phyloP scores from a whole-genome alignment of 2,797 vertebrate species.

The Astyanax mexicanus region DNA sequence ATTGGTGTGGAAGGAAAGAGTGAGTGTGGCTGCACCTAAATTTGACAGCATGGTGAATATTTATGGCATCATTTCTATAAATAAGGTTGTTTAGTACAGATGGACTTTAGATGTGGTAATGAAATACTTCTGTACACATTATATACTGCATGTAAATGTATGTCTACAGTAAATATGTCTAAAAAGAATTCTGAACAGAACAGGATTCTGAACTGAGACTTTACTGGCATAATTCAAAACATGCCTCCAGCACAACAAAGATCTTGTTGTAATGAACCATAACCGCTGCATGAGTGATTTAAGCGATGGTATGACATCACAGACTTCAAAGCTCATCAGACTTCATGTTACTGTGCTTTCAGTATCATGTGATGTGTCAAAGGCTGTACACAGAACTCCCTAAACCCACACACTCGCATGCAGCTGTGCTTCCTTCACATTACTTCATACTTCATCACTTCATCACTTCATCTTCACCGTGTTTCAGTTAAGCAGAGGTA shows the following conservation, averaged over 20 bases:
- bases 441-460: constrained; percentile 38
- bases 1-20: too few relatives aligned
- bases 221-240: not conserved
- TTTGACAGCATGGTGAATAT: too few relatives aligned
- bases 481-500: constrained; percentile 28
- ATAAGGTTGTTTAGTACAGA: too few relatives aligned
- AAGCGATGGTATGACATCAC: constrained; percentile 25
- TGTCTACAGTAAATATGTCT: not conserved
- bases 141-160: not conserved
- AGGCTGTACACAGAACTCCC: constrained; percentile 32
- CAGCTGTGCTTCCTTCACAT: constrained; percentile 28
- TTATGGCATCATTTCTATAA: too few relatives aligned
- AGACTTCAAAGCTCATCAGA: not conserved
- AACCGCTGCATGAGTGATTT: not conserved
- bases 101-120: too few relatives aligned
- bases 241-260: not conserved
- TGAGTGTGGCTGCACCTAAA: too few relatives aligned
- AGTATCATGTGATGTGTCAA: constrained; percentile 36
- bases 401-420: constrained; percentile 2
- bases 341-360: constrained; percentile 25
- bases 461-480: constrained; percentile 28
- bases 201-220: not conserved
- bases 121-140: too few relatives aligned
- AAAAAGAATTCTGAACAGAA: not conserved
- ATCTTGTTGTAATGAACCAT: constrained; percentile 1